These are phyloP conservation scores for Ianthella basta DNA, from an alignment of 37 sponge, comb jelly and placozoan genomes.

Conservation along the genomic window DNA sequence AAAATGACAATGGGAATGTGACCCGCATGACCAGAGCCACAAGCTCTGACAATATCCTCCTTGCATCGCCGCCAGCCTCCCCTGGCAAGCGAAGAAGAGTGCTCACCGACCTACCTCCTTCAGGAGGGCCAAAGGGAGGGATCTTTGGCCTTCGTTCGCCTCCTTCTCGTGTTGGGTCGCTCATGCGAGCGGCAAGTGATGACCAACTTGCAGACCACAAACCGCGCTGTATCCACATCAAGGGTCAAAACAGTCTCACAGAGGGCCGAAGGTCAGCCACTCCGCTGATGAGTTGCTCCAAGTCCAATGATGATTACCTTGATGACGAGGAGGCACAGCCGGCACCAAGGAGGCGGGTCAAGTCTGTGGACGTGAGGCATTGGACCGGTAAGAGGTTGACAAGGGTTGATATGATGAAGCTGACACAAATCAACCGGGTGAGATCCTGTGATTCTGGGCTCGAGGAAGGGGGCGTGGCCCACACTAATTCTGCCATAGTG, in stretches of 20 bases:
- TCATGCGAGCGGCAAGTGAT: slow-evolving; percentile 11
- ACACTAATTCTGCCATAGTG: background rate
- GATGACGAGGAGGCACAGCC: background rate
- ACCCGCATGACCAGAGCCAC: background rate
- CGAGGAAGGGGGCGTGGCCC: slow-evolving; percentile 1
- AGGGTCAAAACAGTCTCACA: background rate
- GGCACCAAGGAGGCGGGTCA: background rate
- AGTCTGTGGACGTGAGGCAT: background rate
- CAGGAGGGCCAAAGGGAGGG: background rate
- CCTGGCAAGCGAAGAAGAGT: slow-evolving; percentile 18
- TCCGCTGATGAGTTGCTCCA: background rate
- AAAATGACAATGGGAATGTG: too few relatives aligned
- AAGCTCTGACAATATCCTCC: slow-evolving; percentile 10
- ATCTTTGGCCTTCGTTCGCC: background rate
- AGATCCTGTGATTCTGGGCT: slow-evolving; percentile 26
- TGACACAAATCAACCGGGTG: background rate
- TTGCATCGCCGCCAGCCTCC: background rate
- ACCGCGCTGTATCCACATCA: slow-evolving; percentile 1
- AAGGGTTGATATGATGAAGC: background rate
- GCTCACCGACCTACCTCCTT: background rate
- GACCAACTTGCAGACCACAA: background rate
- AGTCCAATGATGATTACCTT: background rate
- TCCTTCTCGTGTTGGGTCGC: background rate
- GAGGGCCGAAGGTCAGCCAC: background rate
- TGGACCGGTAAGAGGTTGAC: too few relatives aligned